These are phyloP conservation scores for Scaptomyza cyrtandrae DNA, from an alignment of 2,888 invertebrate species.

Conservation along the genomic window DNA sequence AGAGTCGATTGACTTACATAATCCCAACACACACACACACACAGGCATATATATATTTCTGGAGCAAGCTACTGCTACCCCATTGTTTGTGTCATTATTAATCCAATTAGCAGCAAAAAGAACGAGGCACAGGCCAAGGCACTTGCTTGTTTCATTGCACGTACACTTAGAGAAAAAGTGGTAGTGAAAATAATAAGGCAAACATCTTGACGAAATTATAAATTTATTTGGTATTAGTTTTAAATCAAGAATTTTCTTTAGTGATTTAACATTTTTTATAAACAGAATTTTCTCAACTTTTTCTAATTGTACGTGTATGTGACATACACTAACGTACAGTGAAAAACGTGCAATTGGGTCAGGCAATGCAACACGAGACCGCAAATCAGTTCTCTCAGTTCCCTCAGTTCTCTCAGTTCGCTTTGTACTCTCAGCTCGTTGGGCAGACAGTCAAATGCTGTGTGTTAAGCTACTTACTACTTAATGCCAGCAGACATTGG, in stretches of 20 bases:
- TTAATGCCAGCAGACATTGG: constrained; percentile 44
- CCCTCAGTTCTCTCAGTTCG: background rate
- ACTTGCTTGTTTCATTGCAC: constrained; percentile 38
- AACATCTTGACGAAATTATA: background rate
- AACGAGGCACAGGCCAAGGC: constrained; percentile 47
- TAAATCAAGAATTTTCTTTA: background rate
- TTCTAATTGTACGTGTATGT: constrained; percentile 12
- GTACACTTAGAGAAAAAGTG: background rate
- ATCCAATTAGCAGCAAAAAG: constrained; percentile 72
- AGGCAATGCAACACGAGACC: constrained; percentile 59
- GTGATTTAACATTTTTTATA: background rate
- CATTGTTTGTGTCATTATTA: constrained; percentile 76
- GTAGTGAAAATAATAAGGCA: background rate
- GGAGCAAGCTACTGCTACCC: constrained; percentile 38
- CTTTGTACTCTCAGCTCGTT: background rate
- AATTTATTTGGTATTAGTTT: background rate
- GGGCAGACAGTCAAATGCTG: constrained; percentile 8
- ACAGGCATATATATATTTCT: constrained; percentile 26
- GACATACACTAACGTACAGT: no score
- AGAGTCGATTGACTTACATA: constrained; percentile 62
- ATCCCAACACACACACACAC: constrained; percentile 33
- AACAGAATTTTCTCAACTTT: background rate
- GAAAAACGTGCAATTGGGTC: constrained; percentile 50
- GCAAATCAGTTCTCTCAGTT: constrained; percentile 15
- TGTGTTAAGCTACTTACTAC: constrained; percentile 66